phyloP scores from a whole-genome alignment of 1,140 invertebrate species.

The Mamestra configurata region DNA sequence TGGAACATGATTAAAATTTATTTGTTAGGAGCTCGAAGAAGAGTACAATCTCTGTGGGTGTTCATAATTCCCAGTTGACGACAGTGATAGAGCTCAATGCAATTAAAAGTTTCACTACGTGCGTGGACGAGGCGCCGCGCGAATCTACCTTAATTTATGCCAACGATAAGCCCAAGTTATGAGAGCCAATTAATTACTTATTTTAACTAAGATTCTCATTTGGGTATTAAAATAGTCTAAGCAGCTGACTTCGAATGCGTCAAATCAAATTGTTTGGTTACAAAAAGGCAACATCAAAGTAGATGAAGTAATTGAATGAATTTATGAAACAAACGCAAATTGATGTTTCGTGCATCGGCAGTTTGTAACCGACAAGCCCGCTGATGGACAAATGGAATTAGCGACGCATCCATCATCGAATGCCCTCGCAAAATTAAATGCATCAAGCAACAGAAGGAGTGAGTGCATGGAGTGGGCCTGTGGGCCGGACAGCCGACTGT shows the following conservation, averaged over 20 bases:
- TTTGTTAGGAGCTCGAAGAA: constrained; percentile 47
- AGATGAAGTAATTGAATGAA: constrained; percentile 39
- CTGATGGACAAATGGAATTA: constrained; percentile 61
- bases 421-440: constrained; percentile 78
- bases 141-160: constrained; percentile 86
- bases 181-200: constrained; percentile 87
- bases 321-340: constrained; percentile 62
- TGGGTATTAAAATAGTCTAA: constrained; percentile 54
- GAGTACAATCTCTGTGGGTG: constrained; percentile 65
- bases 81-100: constrained; percentile 85
- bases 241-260: not conserved
- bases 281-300: not conserved
- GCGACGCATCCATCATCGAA: constrained; percentile 62
- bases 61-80: constrained; percentile 81
- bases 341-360: constrained; percentile 45
- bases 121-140: constrained; percentile 81
- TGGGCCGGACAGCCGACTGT: constrained; percentile 48
- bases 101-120: constrained; percentile 88
- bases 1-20: constrained; percentile 26
- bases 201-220: constrained; percentile 80
- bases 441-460: constrained; percentile 75
- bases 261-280: not conserved
- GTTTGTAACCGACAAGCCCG: constrained; percentile 44
- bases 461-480: constrained; percentile 71
- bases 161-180: constrained; percentile 84